A percentile compares a stretch with the other conserved stretches of the same genome.
Conservation (phyloP, 2,797 vertebrate genomes). For the Simalia tracyae region DNA sequence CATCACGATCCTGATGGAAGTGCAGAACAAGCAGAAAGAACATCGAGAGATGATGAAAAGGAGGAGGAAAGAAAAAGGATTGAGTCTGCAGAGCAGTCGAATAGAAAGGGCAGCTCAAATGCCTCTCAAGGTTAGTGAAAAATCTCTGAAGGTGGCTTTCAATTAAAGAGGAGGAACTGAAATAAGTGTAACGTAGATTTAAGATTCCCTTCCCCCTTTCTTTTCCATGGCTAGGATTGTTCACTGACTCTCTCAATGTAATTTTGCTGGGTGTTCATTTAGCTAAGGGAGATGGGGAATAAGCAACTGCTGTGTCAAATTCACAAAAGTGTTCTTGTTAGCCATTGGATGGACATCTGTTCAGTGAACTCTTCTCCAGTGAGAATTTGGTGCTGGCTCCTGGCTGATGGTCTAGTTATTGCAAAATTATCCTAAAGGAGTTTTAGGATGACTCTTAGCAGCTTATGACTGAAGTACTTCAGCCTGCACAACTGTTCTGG, state of each 20-base stretch:
- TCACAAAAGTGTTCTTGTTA: neutral
- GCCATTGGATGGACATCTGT: neutral
- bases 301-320: neutral
- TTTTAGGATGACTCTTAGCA: neutral
- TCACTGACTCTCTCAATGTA: neutral
- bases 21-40: slow-evolving; percentile 93
- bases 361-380: neutral
- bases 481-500: neutral
- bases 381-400: neutral
- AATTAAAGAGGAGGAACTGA: neutral
- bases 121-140: slow-evolving; percentile 83
- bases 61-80: slow-evolving; percentile 84
- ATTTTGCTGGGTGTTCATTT: neutral
- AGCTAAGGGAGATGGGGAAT: neutral
- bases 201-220: neutral
- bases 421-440: neutral
- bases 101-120: slow-evolving; percentile 82
- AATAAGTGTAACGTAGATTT: neutral
- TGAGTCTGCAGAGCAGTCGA: slow-evolving; percentile 82
- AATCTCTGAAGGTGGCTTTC: neutral
- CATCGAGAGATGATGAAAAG: slow-evolving; percentile 87
- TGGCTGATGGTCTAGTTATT: neutral
- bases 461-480: neutral
- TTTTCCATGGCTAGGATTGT: neutral
- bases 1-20: slow-evolving; percentile 90